These are phyloP conservation scores for Loripinus fragilis DNA, from an alignment of 2,888 invertebrate genomes.

Conservation along the genomic window DNA sequence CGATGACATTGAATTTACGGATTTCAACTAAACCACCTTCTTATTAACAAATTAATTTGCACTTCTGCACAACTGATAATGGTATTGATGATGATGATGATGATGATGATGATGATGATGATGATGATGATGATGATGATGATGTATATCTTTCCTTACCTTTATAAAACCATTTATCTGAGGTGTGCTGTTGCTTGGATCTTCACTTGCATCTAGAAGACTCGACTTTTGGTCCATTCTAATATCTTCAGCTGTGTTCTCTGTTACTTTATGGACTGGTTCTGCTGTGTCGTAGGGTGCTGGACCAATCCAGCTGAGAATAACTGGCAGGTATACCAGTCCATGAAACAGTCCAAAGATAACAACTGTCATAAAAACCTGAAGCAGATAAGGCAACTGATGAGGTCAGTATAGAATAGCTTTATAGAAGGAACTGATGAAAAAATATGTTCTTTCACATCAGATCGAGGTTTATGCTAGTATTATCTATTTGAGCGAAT, in stretches of 20 bases:
- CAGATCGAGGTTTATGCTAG: too few species aligned
- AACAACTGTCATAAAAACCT: conserved; percentile 90
- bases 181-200: not conserved
- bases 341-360: conserved; percentile 92
- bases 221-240: not conserved
- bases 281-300: conserved; percentile 67
- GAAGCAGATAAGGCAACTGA: conserved; percentile 33
- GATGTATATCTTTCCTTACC: not conserved
- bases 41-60: not conserved
- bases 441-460: too few species aligned
- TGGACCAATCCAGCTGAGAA: conserved; percentile 90
- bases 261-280: not conserved
- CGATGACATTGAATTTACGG: too few species aligned
- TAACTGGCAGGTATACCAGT: conserved; percentile 89
- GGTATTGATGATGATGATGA: too few species aligned
- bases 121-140: too few species aligned
- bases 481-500: too few species aligned
- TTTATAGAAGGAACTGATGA: too few species aligned
- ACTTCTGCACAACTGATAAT: not conserved
- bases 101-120: too few species aligned
- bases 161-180: conserved; percentile 1
- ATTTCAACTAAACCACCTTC: too few species aligned
- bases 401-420: too few species aligned
- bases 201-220: not conserved
- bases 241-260: not conserved